Conservation (phyloP, 2,888 invertebrate species). For the Elysia crispata region DNA sequence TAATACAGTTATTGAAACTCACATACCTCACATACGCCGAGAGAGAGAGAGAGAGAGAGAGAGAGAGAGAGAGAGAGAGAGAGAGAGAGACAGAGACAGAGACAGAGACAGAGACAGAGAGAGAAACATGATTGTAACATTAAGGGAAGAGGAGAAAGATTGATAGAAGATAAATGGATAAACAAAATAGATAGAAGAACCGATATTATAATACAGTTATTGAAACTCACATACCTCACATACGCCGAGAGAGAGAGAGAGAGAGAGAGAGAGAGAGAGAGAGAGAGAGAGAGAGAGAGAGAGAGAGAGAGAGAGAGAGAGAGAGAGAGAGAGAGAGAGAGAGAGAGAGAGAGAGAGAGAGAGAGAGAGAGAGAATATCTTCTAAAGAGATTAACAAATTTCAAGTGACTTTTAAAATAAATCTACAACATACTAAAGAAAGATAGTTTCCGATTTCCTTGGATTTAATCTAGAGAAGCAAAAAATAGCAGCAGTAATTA, state of each 20-base stretch:
- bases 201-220: background rate
- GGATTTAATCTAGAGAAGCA: too few relatives aligned
- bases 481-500: too few relatives aligned
- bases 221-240: background rate
- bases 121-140: background rate
- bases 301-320: slow-evolving; percentile 24
- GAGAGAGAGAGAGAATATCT: slow-evolving; percentile 30
- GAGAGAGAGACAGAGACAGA: slow-evolving; percentile 14
- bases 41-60: background rate
- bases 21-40: background rate
- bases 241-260: slow-evolving; percentile 25
- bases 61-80: slow-evolving; percentile 5
- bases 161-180: background rate
- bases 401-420: too few relatives aligned
- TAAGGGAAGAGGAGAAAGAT: background rate
- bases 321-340: slow-evolving; percentile 15
- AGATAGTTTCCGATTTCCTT: too few relatives aligned
- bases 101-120: background rate
- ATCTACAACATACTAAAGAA: too few relatives aligned
- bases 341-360: slow-evolving; percentile 36
- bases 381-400: too few relatives aligned
- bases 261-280: slow-evolving; percentile 40
- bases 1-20: background rate
- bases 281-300: slow-evolving; percentile 37
- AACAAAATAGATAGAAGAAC: background rate